These are phyloP conservation scores for Sinotaia quadrata DNA, from an alignment of 2,888 invertebrate genomes.

Conservation along the genomic window DNA sequence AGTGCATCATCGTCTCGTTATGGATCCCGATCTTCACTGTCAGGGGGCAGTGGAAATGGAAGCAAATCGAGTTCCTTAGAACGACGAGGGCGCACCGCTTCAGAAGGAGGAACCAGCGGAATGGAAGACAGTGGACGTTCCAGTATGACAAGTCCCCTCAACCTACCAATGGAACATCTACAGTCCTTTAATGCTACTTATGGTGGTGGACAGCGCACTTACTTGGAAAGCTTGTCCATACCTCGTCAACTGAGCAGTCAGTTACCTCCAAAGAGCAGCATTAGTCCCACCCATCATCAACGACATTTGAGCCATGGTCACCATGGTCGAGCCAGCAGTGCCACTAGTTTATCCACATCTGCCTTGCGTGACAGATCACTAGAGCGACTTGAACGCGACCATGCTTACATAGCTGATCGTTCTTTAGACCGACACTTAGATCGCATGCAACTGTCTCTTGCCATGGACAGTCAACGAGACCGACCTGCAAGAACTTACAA, in stretches of 20 bases:
- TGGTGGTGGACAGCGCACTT: constrained; percentile 38
- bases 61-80: constrained; percentile 30
- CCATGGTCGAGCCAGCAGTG: constrained; percentile 49
- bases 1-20: constrained; percentile 30
- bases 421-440: constrained; percentile 68
- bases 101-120: constrained; percentile 42
- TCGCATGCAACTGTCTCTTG: constrained; percentile 40
- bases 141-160: constrained; percentile 58
- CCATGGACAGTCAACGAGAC: constrained; percentile 40
- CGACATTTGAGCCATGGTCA: constrained; percentile 33
- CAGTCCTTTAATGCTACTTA: constrained; percentile 53
- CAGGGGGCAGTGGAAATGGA: constrained; percentile 32
- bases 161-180: constrained; percentile 59
- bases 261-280: constrained; percentile 34
- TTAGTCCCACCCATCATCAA: constrained; percentile 36
- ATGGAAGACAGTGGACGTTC: constrained; percentile 20
- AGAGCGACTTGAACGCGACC: constrained; percentile 48
- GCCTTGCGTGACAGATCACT: constrained; percentile 66
- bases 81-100: constrained; percentile 38
- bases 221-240: constrained; percentile 36
- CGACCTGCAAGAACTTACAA: constrained; percentile 35
- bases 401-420: constrained; percentile 59
- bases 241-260: constrained; percentile 38
- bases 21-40: constrained; percentile 29
- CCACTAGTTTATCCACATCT: constrained; percentile 45